phyloP scores from a whole-genome alignment of 2,888 invertebrate species.

The Busseola fusca region DNA sequence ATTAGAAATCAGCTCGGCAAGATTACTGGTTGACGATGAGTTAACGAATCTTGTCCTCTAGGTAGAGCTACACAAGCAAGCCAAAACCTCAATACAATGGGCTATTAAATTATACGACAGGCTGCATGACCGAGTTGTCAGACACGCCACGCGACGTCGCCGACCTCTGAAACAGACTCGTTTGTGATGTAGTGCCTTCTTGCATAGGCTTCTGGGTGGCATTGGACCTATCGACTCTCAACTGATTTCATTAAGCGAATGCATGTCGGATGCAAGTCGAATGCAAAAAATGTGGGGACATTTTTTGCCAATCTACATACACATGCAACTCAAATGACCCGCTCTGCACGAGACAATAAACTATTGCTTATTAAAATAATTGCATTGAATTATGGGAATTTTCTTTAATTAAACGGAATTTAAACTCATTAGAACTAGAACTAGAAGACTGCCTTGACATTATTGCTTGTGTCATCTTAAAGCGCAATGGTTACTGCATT shows the following conservation, averaged over 20 bases:
- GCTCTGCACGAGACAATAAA: conserved; percentile 40
- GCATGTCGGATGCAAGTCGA: no score
- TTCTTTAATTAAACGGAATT: conserved; percentile 63
- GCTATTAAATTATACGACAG: conserved; percentile 73
- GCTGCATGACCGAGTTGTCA: conserved; percentile 69
- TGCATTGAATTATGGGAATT: conserved; percentile 62
- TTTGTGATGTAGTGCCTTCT: conserved; percentile 52
- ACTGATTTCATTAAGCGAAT: conserved; percentile 36
- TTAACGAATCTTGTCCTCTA: conserved; percentile 36
- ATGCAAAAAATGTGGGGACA: no score
- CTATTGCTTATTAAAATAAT: conserved; percentile 39
- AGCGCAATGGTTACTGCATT: conserved; percentile 44
- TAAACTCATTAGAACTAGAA: conserved; percentile 68
- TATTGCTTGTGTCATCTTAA: conserved; percentile 63
- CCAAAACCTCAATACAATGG: conserved; percentile 72
- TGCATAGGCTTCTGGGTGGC: conserved; percentile 54
- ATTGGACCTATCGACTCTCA: conserved; percentile 35
- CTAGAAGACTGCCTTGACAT: conserved; percentile 79
- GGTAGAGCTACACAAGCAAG: conserved; percentile 43
- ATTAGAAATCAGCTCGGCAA: conserved; percentile 45
- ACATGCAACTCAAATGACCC: conserved; percentile 20
- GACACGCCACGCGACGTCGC: conserved; percentile 70
- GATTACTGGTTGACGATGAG: conserved; percentile 33
- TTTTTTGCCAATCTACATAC: conserved; percentile 29
- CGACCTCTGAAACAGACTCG: conserved; percentile 62